Evolutionary conservation across 2,888 invertebrate species (phyloP).

Genomic region (Pachymerium ferrugineum): DNA sequence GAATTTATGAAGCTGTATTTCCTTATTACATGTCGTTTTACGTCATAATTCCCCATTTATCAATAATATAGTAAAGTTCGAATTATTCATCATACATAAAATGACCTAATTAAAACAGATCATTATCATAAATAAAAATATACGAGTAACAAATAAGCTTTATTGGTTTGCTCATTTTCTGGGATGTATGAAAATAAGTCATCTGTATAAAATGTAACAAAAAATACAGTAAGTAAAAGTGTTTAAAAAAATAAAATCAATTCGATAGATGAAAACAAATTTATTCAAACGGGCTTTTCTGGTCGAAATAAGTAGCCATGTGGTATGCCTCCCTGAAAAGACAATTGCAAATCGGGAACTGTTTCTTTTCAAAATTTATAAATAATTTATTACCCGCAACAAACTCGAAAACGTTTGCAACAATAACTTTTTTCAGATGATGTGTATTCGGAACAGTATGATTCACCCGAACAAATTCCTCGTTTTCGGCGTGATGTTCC

Average conservation of each 20-base stretch:
- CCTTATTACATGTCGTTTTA: no score
- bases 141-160: no score
- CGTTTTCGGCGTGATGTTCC: neutral
- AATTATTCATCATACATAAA: no score
- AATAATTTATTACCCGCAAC: neutral
- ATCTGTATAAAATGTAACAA: no score
- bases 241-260: neutral
- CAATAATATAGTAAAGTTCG: no score
- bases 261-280: neutral
- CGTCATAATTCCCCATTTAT: no score
- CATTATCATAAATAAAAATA: no score
- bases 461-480: neutral
- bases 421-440: constrained; percentile 3
- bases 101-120: no score
- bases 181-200: no score
- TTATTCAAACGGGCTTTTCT: neutral
- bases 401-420: constrained; percentile 17
- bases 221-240: neutral
- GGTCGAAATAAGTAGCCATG: neutral
- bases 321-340: neutral
- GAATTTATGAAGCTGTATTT: no score
- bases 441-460: constrained; percentile 15
- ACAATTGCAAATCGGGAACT: neutral
- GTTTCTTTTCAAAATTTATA: neutral
- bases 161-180: no score